Percentiles rank a stretch among this genome's conserved stretches.
phyloP scores from a whole-genome alignment of 2,888 invertebrate species.

The Aethes cnicana region DNA sequence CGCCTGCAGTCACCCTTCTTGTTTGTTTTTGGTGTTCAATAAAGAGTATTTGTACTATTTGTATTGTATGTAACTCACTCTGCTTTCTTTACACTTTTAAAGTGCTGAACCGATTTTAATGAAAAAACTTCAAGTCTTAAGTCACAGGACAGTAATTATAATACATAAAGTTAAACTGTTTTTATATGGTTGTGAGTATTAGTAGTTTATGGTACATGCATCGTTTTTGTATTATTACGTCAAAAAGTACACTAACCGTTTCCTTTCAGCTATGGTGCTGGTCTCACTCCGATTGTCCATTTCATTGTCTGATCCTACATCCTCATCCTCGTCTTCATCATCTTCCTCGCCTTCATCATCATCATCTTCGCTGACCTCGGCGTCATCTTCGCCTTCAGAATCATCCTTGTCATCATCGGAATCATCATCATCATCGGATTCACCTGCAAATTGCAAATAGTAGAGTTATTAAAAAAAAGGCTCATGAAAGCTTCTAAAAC shows the following conservation, averaged over 20 bases:
- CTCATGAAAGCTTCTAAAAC: no score
- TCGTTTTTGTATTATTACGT: not conserved
- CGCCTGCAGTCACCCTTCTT: no score
- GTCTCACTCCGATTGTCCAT: constrained; percentile 52
- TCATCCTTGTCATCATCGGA: constrained; percentile 44
- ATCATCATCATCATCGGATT: constrained; percentile 53
- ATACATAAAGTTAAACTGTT: no score
- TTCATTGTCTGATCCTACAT: constrained; percentile 50
- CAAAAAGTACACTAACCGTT: constrained; percentile 45
- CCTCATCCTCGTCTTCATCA: constrained; percentile 45
- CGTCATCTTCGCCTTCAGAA: constrained; percentile 56
- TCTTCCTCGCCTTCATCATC: constrained; percentile 41
- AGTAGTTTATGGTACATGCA: constrained; percentile 7
- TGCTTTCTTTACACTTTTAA: no score
- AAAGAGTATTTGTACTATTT: no score
- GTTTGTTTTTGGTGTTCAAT: no score
- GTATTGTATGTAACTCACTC: no score
- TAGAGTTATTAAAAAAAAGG: constrained; percentile 33
- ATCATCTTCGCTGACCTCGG: constrained; percentile 57
- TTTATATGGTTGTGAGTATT: no score
- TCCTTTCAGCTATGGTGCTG: constrained; percentile 47
- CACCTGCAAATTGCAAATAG: no score
- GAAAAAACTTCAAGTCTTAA: no score
- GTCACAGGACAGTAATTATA: no score
- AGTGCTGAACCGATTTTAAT: no score